Conservation (phyloP, 2,888 invertebrate species). For the Desoria tigrina region DNA sequence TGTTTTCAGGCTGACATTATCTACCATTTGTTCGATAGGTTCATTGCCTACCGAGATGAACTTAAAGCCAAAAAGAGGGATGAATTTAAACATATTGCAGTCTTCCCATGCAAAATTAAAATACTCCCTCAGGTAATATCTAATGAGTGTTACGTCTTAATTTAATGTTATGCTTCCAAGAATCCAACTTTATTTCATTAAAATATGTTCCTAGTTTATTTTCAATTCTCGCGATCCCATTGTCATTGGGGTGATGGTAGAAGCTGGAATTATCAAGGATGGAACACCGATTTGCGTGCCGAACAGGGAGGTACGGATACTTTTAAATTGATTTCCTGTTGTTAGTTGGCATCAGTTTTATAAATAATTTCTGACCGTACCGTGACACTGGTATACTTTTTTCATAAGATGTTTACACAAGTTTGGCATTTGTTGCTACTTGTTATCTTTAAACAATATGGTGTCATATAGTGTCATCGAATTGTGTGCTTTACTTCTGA, state of each 20-base stretch:
- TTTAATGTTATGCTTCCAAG: not conserved
- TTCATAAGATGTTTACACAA: not conserved
- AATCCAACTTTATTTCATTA: slow-evolving; percentile 5
- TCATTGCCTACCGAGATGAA: slow-evolving; percentile 88
- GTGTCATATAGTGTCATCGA: no score
- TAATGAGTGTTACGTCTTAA: no score
- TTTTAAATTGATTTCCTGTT: not conserved
- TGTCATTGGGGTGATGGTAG: slow-evolving; percentile 91
- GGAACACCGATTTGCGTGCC: slow-evolving; percentile 98
- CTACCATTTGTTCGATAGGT: slow-evolving; percentile 98
- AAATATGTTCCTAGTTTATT: slow-evolving; percentile 69
- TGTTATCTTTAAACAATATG: not conserved
- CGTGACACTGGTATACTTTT: no score
- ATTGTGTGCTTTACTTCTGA: no score
- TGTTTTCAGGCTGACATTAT: slow-evolving; percentile 86
- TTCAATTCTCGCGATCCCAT: slow-evolving; percentile 99
- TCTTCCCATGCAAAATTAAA: slow-evolving; percentile 94
- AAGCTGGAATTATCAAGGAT: slow-evolving; percentile 90
- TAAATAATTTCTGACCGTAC: not conserved
- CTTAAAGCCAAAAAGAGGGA: slow-evolving; percentile 86
- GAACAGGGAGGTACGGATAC: slow-evolving; percentile 77
- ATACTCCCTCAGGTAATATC: slow-evolving; percentile 71
- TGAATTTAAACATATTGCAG: slow-evolving; percentile 93
- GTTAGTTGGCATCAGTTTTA: not conserved
- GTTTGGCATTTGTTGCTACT: not conserved